Conservation (phyloP, 2,888 invertebrate species). For the Linnaemya tessellans region DNA sequence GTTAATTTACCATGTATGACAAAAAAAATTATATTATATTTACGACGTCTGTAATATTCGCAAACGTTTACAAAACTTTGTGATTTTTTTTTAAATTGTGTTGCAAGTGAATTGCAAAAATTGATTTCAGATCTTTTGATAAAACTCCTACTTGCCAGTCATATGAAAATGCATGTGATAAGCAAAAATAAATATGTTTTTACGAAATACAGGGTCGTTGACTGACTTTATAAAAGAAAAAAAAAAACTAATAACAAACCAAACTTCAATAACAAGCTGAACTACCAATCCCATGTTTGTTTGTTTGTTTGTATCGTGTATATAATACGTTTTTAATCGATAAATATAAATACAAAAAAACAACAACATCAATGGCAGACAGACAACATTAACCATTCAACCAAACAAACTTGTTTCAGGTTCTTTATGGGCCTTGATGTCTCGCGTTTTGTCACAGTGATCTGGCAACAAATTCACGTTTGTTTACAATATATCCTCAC, state of each 20-base stretch:
- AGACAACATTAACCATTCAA: slow-evolving; percentile 23
- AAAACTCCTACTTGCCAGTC: neutral
- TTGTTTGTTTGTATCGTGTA: too few species aligned
- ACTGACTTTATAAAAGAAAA: slow-evolving; percentile 37
- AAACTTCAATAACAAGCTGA: slow-evolving; percentile 13
- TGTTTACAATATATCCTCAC: slow-evolving; percentile 50
- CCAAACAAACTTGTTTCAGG: slow-evolving; percentile 48
- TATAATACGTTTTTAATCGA: slow-evolving; percentile 20
- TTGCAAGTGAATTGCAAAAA: neutral
- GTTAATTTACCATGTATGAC: neutral
- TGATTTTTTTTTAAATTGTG: neutral
- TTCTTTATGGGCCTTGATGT: slow-evolving; percentile 15
- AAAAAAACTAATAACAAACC: slow-evolving; percentile 5
- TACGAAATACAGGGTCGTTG: slow-evolving; percentile 40
- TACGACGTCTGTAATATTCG: too few species aligned
- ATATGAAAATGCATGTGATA: slow-evolving; percentile 11
- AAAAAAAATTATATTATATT: too few species aligned
- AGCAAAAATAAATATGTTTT: neutral
- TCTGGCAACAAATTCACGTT: slow-evolving; percentile 63
- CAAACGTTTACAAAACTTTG: too few species aligned
- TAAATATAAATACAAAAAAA: slow-evolving; percentile 7
- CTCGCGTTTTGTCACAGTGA: slow-evolving; percentile 33
- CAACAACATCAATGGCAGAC: slow-evolving; percentile 5
- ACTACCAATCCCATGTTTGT: neutral
- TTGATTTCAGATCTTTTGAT: neutral